Conservation (phyloP, 2,113 vertebrate genomes). For the Carollia perspicillata region DNA sequence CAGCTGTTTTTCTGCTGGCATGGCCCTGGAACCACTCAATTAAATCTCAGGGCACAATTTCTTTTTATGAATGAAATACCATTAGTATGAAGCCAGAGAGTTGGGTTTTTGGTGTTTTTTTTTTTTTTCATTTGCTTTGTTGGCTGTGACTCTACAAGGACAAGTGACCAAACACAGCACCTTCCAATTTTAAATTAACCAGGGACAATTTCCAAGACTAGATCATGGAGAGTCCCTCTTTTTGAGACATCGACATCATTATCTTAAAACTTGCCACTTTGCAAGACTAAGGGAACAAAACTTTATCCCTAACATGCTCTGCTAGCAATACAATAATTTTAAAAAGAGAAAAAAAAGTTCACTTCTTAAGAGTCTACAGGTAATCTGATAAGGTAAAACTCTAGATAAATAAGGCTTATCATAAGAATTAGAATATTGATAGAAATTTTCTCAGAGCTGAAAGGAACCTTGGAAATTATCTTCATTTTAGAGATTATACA, state of each 20-base stretch:
- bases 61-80: constrained; percentile 76
- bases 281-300: not conserved
- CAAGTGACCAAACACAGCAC: constrained; percentile 46
- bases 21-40: constrained; percentile 52
- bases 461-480: not conserved
- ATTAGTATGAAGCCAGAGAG: constrained; percentile 53
- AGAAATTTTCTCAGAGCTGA: not conserved
- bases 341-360: not conserved
- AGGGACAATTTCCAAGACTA: not conserved
- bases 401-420: not conserved
- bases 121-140: not conserved
- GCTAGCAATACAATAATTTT: not conserved
- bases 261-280: not conserved
- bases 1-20: constrained; percentile 65
- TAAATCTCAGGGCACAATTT: constrained; percentile 58
- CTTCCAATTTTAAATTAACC: constrained; percentile 41
- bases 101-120: not conserved
- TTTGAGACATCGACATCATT: not conserved
- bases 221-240: not conserved
- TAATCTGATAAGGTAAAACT: not conserved
- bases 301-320: not conserved
- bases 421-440: not conserved
- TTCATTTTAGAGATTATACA: not conserved
- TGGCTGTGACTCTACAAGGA: constrained; percentile 39
- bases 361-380: not conserved